These are phyloP conservation scores for Hypotaenidia philippensis DNA, from an alignment of 2,797 vertebrate genomes.

Conservation along the genomic window DNA sequence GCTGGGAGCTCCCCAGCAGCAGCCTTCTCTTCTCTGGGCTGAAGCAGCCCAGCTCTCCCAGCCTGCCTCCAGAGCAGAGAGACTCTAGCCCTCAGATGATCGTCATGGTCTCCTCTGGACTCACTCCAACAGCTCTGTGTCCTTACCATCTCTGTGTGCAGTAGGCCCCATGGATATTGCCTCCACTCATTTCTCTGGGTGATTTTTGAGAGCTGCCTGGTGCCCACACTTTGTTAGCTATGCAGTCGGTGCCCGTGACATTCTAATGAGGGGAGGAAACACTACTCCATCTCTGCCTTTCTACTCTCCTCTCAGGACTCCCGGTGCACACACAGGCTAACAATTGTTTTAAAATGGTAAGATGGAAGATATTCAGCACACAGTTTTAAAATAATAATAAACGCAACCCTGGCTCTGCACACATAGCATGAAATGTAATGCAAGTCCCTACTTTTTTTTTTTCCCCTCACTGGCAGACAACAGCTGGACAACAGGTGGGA, in stretches of 20 bases:
- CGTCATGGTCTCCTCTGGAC: too few relatives aligned
- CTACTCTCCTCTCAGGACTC: not conserved
- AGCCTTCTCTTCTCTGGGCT: too few relatives aligned
- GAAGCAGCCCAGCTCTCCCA: too few relatives aligned
- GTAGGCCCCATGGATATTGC: not conserved
- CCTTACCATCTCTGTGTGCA: not conserved
- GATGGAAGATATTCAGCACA: not conserved
- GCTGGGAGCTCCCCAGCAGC: too few relatives aligned
- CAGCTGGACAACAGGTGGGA: slow-evolving; percentile 23
- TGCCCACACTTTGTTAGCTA: not conserved
- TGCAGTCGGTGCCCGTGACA: not conserved
- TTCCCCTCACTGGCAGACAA: not conserved
- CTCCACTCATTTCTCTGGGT: not conserved
- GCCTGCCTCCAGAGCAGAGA: too few relatives aligned
- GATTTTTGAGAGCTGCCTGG: not conserved
- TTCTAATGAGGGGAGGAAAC: not conserved
- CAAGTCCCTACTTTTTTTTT: not conserved
- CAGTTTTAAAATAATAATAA: not conserved
- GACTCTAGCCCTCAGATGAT: too few relatives aligned
- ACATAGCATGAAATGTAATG: not conserved
- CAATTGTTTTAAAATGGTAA: not conserved
- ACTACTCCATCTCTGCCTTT: not conserved
- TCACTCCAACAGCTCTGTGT: too few relatives aligned
- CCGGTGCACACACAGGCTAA: not conserved
- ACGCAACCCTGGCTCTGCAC: not conserved